Evolutionary conservation across 2,888 invertebrate genomes (phyloP), one percentile per base, ranked within the genome.

Genomic region (Crocallis elinguaria): DNA sequence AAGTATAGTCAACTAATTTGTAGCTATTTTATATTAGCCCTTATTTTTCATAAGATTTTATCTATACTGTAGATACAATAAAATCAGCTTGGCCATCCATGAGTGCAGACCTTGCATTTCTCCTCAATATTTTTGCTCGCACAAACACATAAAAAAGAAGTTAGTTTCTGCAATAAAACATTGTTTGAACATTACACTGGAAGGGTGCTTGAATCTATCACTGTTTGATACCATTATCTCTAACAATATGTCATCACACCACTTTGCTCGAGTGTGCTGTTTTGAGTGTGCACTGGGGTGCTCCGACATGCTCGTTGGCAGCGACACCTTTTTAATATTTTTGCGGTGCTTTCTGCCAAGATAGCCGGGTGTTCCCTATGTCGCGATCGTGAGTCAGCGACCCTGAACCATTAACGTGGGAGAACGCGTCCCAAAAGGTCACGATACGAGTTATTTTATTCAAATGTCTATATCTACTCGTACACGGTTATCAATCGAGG

Each of bases 361-460:
- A 83, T 71, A 77, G 75, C 75, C 79, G 84, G 84, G 86, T 86
- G 84, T 84, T 84, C 83, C 84, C 84, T 77, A 64, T 82, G 81
- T 79, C 77, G 79, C 75, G 73, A 76, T 53, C 65, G 73, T 85
- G 85, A 84, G 66, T 85, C 81, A 85, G 69, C 77, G 80, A 67
- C 84, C 84, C 77, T 86, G 84, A 84, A 85, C 81, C 77, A 82
- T 75, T 77, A 80, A 77, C 75, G 75, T 72, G 79, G 67, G 68
- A 73, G 76, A 76, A 72, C 70, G 70, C 67, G 69, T 73, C 72
- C 70, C 67, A 63, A 72, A 75, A 76, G 79, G 73, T 74, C 73
- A 73, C 64, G 53, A 42, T 62, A 62, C 64, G 52, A 37, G 62
- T 68, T 66, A 66, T 67, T 69, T 71, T 65, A 57, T 66, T 64